Evolutionary conservation across 2,888 invertebrate species (phyloP), one percentile per base, ranked within the genome.

Genomic region (Nipponacmea schrenckii): DNA sequence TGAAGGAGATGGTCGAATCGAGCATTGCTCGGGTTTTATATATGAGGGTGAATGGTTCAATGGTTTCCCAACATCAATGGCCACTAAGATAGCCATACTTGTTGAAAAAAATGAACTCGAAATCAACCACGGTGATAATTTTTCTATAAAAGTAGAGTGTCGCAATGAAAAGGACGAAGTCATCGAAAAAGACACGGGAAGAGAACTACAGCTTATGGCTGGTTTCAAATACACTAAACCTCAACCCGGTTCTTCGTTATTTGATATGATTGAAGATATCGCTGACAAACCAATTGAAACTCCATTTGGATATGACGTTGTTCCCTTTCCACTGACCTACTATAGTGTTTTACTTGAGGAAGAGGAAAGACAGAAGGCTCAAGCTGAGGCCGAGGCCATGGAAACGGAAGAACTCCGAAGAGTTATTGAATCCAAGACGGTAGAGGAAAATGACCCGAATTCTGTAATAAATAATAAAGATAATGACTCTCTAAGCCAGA

Each of bases 221-320:
- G 88, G 88, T 3, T 87, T 84, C 73, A 83, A 82, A 74, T 81
- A 86, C 66, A 76, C 81, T 31, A 77, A 81, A 24, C 83, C 85
- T 2, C 81, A 81, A 62, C 80, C 84, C 70, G 82, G 81, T 15
- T 80, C 83, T 64, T 82, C 83, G 8, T 74, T 88, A 48, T 88
- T 88, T 82, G 87, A 88, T 72, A 76, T 87, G 72, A 88, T 88
- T 39, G 88, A 88, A 74, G 86, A 85, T 69, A 79, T 86, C 44
- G 86, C 84, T 69, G 86, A 86, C 69, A 80, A 79, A 69, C 84
- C 85, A 8, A 79, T 87, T 68, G 67, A 76, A 39, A 87, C 87
- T 63, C 86, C 86, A 68, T 86, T 84, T 74, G 84, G 86, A 64
- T 87, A 87, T 75, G 81, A 82, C 50, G 84, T 87, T n/a, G 81